Base-by-base conservation (phyloP, 35 echinoderm and acorn worm genomes). In the Apostichopus japonicus region DNA sequence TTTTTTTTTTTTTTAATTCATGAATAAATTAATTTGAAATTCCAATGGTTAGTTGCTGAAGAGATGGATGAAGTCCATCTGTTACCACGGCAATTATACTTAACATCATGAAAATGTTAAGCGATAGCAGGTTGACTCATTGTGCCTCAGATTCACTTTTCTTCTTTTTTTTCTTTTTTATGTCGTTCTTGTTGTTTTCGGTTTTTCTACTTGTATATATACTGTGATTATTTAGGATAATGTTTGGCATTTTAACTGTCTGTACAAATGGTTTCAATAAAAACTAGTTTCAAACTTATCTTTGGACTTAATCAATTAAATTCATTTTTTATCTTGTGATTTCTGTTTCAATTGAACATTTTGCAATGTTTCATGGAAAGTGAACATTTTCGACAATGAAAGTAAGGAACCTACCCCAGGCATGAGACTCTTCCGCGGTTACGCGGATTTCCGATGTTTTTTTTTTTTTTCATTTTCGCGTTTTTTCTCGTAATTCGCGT, bases 181-280 rank as follows among this genome's bases (percentile, higher is more conserved):
- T 44, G 33, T 44, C 3, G 33, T 44, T 44, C 2, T 44, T 44
- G 33, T 44, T 44, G 33, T 44, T 44, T 44, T 44, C 11, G 33
- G 33, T 75, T 23, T 7, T 75, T 75, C 21, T 75, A 75, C n/a
- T 75, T 75, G 71, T 75, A 75, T 7, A 75, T 75, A 75, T 75
- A 19, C 15, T 61, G 33, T 23, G 71, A 75, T 75, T 75, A 75
- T 75, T 75, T 75, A 75, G 71, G 71, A 75, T 75, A n/a, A 75
- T 75, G 71, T 75, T 75, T 75, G 71, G 71, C 71, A 75, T 75
- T 75, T 75, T 75, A 75, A 75, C 71, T 75, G 71, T 75, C 17
- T 75, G 71, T 75, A 75, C 71, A 75, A 75, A 75, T 75, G 71
- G 71, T 75, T 75, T 75, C 71, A 75, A 75, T 75, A 75, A 75